phyloP scores from a whole-genome alignment of 2,797 vertebrate species.

The Pristis pectinata region DNA sequence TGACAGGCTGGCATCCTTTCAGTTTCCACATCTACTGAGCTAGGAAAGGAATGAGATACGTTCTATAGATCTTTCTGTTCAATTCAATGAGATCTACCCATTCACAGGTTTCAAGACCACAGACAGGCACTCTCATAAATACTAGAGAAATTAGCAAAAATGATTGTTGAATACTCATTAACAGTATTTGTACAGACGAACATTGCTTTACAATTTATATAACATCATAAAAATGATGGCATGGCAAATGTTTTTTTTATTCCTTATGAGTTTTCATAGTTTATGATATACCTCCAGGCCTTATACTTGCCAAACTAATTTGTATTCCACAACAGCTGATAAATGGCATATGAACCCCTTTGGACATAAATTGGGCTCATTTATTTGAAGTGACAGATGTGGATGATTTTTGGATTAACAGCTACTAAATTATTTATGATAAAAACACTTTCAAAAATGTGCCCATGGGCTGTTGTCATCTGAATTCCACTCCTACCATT shows the following conservation, averaged over 20 bases:
- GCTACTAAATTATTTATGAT: conserved; percentile 14
- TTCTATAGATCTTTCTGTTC: too few relatives aligned
- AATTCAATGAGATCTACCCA: not conserved
- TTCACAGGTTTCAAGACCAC: not conserved
- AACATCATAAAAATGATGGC: not conserved
- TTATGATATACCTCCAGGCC: not conserved
- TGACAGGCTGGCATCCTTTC: not conserved
- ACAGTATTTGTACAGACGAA: not conserved
- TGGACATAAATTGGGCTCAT: not conserved
- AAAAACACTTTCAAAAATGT: conserved; percentile 8
- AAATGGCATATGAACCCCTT: not conserved
- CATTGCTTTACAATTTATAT: too few relatives aligned
- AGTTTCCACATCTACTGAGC: not conserved
- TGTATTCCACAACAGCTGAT: not conserved
- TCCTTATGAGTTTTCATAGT: not conserved
- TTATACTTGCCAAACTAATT: not conserved
- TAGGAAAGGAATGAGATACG: not conserved
- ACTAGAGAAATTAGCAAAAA: not conserved
- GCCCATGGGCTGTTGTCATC: not conserved
- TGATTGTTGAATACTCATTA: not conserved
- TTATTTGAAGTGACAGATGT: conserved; percentile 20
- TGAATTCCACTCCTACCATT: not conserved
- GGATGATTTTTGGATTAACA: conserved; percentile 1
- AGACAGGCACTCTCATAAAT: not conserved
- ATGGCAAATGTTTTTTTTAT: not conserved